phyloP scores from a whole-genome alignment of 2,113 vertebrate genomes.

The Pungitius pungitius region DNA sequence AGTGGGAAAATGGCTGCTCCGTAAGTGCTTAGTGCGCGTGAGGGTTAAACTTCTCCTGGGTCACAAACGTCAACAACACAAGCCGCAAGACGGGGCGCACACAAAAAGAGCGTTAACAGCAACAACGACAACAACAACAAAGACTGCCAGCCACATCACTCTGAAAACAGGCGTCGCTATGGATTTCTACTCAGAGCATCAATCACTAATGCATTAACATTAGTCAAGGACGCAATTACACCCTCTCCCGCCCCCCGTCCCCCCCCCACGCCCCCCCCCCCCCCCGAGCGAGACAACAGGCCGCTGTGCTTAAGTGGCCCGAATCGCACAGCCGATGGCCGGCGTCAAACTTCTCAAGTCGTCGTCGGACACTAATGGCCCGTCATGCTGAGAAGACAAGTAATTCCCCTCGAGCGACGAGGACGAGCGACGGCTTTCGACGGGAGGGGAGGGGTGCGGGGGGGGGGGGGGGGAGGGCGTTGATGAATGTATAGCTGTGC shows the following conservation, averaged over 20 bases:
- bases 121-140: neutral
- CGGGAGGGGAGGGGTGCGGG: constrained; percentile 53
- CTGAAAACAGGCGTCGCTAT: constrained; percentile 37
- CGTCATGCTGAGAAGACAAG: constrained; percentile 48
- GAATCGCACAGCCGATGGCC: constrained; percentile 29
- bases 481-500: constrained; percentile 32
- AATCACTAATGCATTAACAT: constrained; percentile 57
- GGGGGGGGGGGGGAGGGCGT: no score
- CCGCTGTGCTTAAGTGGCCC: constrained; percentile 46
- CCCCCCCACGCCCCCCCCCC: no score
- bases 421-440: constrained; percentile 30
- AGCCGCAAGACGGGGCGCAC: neutral
- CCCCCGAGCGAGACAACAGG: constrained; percentile 23
- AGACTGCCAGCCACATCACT: constrained; percentile 3
- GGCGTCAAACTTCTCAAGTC: constrained; percentile 20
- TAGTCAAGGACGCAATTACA: constrained; percentile 33
- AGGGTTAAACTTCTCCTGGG: constrained; percentile 13
- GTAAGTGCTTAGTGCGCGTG: neutral
- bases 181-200: constrained; percentile 49
- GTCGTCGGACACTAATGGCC: constrained; percentile 24
- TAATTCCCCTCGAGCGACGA: constrained; percentile 26
- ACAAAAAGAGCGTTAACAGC: no score
- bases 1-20: constrained; percentile 28
- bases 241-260: neutral
- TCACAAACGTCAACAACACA: constrained; percentile 16